Evolutionary conservation across 1,140 invertebrate genomes (phyloP).

Genomic region (Lepidurus arcticus): DNA sequence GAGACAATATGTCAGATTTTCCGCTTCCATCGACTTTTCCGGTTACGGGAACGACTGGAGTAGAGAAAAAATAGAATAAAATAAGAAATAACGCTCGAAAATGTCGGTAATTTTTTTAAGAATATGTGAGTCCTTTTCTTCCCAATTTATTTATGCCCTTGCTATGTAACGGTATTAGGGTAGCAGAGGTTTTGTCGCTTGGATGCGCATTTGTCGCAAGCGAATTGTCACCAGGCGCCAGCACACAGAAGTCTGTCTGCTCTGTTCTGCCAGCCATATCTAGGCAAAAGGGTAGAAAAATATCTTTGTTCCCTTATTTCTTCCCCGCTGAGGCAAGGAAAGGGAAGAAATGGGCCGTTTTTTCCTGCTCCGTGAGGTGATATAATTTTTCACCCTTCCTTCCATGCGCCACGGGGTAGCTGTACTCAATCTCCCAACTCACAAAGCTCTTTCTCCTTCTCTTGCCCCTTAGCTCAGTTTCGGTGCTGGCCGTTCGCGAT

Average conservation of each 20-base stretch:
- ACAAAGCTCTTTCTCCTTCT: neutral
- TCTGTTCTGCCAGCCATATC: conserved; percentile 8
- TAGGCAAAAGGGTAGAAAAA: neutral
- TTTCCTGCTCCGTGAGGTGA: neutral
- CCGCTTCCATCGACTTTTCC: too few relatives aligned
- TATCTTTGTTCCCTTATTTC: conserved; percentile 15
- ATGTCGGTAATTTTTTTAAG: neutral
- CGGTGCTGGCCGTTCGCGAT: neutral
- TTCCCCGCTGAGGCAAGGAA: neutral
- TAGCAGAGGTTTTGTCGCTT: conserved; percentile 12
- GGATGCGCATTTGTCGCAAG: conserved; percentile 20
- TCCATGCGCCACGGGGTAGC: neutral
- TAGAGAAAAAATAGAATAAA: too few relatives aligned
- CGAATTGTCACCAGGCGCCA: conserved; percentile 16
- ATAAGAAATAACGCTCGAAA: too few relatives aligned
- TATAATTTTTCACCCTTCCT: conserved; percentile 6
- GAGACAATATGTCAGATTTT: too few relatives aligned
- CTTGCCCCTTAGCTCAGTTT: neutral
- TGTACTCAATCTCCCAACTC: neutral
- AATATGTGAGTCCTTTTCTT: neutral
- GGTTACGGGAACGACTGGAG: too few relatives aligned
- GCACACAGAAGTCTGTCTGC: conserved; percentile 14
- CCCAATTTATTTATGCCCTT: neutral
- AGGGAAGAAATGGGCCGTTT: neutral
- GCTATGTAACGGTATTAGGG: conserved; percentile 1